These are phyloP conservation scores for Drosophila antonietae DNA, from an alignment of 2,888 invertebrate genomes.

Conservation along the genomic window DNA sequence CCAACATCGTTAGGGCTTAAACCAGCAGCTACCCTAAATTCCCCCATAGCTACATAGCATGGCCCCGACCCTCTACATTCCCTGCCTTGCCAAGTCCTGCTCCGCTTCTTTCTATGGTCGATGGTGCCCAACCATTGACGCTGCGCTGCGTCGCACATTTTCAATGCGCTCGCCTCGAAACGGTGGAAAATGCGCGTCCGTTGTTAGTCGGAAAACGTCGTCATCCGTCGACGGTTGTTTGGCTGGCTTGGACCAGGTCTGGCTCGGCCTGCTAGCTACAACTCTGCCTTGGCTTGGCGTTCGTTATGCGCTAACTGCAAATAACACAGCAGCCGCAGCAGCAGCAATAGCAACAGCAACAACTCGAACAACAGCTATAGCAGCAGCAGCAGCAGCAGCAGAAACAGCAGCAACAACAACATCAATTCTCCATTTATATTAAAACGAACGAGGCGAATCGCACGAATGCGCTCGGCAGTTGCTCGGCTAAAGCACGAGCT, in stretches of 20 bases:
- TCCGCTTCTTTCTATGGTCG: constrained; percentile 23
- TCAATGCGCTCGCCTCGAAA: constrained; percentile 80
- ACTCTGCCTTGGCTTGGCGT: constrained; percentile 61
- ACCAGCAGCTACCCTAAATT: constrained; percentile 48
- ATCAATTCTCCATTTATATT: constrained; percentile 55
- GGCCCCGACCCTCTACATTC: not conserved
- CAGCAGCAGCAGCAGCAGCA: constrained; percentile 25
- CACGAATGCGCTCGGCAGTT: constrained; percentile 55
- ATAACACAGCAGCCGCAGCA: constrained; percentile 45
- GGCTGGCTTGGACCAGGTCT: constrained; percentile 63
- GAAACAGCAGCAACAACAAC: constrained; percentile 31
- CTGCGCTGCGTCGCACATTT: constrained; percentile 79
- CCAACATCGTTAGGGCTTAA: constrained; percentile 79
- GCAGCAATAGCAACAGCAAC: constrained; percentile 24
- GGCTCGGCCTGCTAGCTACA: constrained; percentile 47
- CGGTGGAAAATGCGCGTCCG: constrained; percentile 80
- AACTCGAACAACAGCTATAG: constrained; percentile 16
- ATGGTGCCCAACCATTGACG: constrained; percentile 46
- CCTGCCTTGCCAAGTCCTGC: constrained; percentile 5
- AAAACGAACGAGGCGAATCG: constrained; percentile 56
- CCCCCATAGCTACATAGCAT: constrained; percentile 12
- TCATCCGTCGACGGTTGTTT: constrained; percentile 81
- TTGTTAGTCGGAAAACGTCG: constrained; percentile 82
- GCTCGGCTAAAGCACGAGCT: constrained; percentile 47
- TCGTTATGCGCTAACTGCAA: constrained; percentile 60